A percentile compares a stretch with the other conserved stretches of the same genome.
These are phyloP conservation scores for Goniozus legneri DNA, from an alignment of 1,140 invertebrate species.

Conservation along the genomic window DNA sequence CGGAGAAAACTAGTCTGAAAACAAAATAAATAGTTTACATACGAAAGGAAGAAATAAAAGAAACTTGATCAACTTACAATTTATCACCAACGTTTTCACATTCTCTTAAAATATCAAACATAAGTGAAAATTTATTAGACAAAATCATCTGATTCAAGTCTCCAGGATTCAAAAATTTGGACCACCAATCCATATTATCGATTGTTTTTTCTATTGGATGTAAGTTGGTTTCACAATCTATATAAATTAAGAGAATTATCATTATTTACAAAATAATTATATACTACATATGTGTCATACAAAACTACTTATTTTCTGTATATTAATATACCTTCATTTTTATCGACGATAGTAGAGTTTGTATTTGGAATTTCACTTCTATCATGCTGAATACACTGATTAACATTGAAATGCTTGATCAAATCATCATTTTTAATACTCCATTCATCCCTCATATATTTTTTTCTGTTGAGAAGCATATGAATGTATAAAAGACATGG, in stretches of 20 bases:
- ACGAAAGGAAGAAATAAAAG: no score
- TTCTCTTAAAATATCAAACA: constrained; percentile 82
- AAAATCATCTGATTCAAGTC: constrained; percentile 58
- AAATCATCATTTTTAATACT: neutral
- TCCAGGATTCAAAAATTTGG: constrained; percentile 49
- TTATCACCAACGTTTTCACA: constrained; percentile 90
- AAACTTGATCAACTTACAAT: constrained; percentile 78
- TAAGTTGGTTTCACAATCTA: neutral
- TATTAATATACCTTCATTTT: no score
- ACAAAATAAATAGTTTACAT: no score
- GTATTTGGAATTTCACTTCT: no score
- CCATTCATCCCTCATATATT: constrained; percentile 40
- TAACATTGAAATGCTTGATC: constrained; percentile 21
- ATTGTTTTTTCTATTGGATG: constrained; percentile 9
- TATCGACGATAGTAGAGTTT: no score
- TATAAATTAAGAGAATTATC: no score
- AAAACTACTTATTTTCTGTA: constrained; percentile 32
- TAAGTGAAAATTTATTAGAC: constrained; percentile 78
- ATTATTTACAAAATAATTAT: neutral
- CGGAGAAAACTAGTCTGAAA: constrained; percentile 84
- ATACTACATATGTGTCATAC: neutral
- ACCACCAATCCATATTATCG: constrained; percentile 54
- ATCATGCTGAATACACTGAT: no score
- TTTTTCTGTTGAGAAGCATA: constrained; percentile 61
- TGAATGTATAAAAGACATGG: constrained; percentile 77